Conservation (phyloP, 1,140 invertebrate species). For the Tetragonula clypearis region DNA sequence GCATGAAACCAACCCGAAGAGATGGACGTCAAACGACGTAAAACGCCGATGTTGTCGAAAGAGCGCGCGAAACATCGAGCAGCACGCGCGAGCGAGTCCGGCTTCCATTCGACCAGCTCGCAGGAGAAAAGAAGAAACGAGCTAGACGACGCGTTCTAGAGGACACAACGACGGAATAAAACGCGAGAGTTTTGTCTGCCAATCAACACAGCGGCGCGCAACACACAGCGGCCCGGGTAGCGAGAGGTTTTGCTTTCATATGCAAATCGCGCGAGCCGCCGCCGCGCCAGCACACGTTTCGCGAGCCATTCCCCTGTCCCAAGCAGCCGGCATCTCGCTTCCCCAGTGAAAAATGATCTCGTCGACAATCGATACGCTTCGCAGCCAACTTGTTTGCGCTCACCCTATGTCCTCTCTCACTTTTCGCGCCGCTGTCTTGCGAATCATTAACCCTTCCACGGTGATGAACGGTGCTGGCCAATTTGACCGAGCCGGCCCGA, state of each 20-base stretch:
- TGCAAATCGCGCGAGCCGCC: slow-evolving; percentile 50
- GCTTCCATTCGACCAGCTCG: neutral
- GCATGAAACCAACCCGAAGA: no score
- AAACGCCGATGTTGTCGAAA: neutral
- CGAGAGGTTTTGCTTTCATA: slow-evolving; percentile 57
- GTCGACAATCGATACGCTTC: slow-evolving; percentile 57
- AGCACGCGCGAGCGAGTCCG: slow-evolving; percentile 32
- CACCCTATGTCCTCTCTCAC: neutral
- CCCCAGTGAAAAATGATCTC: slow-evolving; percentile 61
- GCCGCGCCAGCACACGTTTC: slow-evolving; percentile 38
- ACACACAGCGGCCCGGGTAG: slow-evolving; percentile 38
- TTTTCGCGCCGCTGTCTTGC: neutral
- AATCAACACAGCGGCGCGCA: slow-evolving; percentile 54
- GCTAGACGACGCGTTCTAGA: neutral
- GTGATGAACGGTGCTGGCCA: neutral
- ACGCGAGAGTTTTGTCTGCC: slow-evolving; percentile 37
- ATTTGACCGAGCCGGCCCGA: neutral
- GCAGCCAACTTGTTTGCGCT: slow-evolving; percentile 7
- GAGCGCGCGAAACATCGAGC: neutral
- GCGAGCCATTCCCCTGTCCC: slow-evolving; percentile 45
- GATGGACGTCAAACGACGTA: neutral
- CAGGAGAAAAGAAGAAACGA: neutral
- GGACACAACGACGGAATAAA: slow-evolving; percentile 21
- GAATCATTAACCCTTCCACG: slow-evolving; percentile 17
- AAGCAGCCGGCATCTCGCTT: slow-evolving; percentile 42